Conservation (phyloP, 2,888 invertebrate species). For the Eupithecia tripunctaria region DNA sequence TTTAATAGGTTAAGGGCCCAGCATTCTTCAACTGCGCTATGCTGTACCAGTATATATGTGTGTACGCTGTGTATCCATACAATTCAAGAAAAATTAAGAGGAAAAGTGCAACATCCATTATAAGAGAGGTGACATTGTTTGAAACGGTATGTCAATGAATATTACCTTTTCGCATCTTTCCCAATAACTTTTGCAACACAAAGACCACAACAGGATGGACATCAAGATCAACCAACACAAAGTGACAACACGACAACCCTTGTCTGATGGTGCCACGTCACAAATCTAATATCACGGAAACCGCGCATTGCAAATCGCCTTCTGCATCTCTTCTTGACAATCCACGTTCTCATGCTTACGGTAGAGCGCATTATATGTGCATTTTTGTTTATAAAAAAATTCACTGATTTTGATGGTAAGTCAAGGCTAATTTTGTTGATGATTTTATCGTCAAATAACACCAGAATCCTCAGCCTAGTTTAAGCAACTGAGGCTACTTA, state of each 20-base stretch:
- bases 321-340: constrained; percentile 28
- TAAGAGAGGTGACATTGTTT: no score
- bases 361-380: background rate
- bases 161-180: background rate
- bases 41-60: no score
- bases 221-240: background rate
- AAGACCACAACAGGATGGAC: constrained; percentile 4
- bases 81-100: no score
- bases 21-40: no score
- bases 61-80: no score
- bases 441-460: background rate
- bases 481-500: no score
- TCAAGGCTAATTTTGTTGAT: background rate
- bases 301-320: constrained; percentile 21
- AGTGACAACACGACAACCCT: constrained; percentile 7
- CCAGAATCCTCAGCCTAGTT: no score
- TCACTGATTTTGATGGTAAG: background rate
- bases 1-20: no score
- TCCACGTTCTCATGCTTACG: constrained; percentile 26
- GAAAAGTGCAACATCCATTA: no score
- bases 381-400: background rate
- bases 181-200: background rate
- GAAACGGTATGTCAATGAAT: background rate
- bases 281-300: constrained; percentile 28
- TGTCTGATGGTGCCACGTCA: constrained; percentile 25